Evolutionary conservation across 2,888 invertebrate genomes (phyloP), one percentile per base, ranked within the genome.

Genomic region (Dermolepida albohirtum): DNA sequence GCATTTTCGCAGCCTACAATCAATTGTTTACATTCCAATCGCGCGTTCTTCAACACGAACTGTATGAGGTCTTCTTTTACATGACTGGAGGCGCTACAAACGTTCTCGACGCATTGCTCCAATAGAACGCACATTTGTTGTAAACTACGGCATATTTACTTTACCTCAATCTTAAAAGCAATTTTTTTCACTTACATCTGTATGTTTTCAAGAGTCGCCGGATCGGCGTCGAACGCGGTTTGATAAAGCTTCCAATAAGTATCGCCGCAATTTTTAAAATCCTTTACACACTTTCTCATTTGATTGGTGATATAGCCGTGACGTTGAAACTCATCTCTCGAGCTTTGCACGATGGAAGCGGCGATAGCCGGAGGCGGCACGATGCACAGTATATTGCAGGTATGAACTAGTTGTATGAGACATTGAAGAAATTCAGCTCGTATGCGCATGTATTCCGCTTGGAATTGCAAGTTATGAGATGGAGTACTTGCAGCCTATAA

Each of bases 301-400:
- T 93, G 93, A 78, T 89, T 89, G 0, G 93, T 92, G 0, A 94
- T 90, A 73, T 93, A 90, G 0, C 94, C 93, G 80, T 90, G 93
- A 73, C 91, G 87, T 74, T 92, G 90, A 64, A 92, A 86, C 75
- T 93, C 92, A 78, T 94, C 93, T 59, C 92, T 86, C 0, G 92
- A 90, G 44, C 89, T 89, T 73, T 92, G 91, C 0, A 95, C 95
- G 62, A 93, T 87, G 1, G 92, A 89, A 1, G 92, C 89, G 0
- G 97, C 96, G 66, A 96, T 94, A 0, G 96, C 96, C 0, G 97
- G 96, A 43, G 97, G 96, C 29, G 97, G 97, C 68, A 95, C 94
- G 68, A 96, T 93, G 77, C 94, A 93, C 43, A 94, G 86, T 68
- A 92, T 90, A 72, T 88, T 87, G 75, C 93, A 94, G 0, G 92